Conservation (phyloP, 1,140 invertebrate species). For the Phocides pigmalion region DNA sequence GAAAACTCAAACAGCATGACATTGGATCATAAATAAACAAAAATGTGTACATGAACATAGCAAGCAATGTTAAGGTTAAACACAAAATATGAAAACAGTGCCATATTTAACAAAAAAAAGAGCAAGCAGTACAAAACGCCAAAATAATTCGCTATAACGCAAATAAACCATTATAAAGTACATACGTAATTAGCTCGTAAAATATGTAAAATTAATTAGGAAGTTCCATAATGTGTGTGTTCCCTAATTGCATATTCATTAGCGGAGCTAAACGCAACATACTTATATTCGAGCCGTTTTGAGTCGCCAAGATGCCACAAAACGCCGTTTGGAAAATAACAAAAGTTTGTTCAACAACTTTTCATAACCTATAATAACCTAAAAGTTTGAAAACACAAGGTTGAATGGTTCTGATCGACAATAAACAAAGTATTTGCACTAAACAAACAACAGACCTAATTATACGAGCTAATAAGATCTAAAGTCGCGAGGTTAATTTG, state of each 20-base stretch:
- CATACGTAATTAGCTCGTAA: slow-evolving; percentile 3
- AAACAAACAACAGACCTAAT: slow-evolving; percentile 30
- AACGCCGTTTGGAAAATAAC: slow-evolving; percentile 3
- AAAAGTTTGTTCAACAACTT: slow-evolving; percentile 31
- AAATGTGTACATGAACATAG: neutral
- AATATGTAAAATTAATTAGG: slow-evolving; percentile 3
- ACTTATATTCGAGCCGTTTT: neutral
- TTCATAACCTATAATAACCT: slow-evolving; percentile 31
- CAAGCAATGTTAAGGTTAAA: neutral
- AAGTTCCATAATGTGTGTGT: neutral
- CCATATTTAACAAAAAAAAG: no score
- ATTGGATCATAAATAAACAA: neutral
- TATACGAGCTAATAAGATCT: slow-evolving; percentile 31
- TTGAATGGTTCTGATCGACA: slow-evolving; percentile 32
- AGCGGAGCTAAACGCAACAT: slow-evolving; percentile 6
- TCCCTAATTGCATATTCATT: slow-evolving; percentile 8
- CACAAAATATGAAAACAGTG: neutral
- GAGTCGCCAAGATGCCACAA: slow-evolving; percentile 6
- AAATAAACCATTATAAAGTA: neutral
- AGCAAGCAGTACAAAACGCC: neutral
- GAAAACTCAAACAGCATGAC: neutral
- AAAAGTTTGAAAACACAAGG: slow-evolving; percentile 31
- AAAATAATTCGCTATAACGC: slow-evolving; percentile 1
- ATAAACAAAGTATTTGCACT: slow-evolving; percentile 26
- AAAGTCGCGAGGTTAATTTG: slow-evolving; percentile 28